Evolutionary conservation across 2,797 vertebrate genomes (phyloP), one percentile per base, ranked within the genome.

Genomic region (Xenentodon cancila): DNA sequence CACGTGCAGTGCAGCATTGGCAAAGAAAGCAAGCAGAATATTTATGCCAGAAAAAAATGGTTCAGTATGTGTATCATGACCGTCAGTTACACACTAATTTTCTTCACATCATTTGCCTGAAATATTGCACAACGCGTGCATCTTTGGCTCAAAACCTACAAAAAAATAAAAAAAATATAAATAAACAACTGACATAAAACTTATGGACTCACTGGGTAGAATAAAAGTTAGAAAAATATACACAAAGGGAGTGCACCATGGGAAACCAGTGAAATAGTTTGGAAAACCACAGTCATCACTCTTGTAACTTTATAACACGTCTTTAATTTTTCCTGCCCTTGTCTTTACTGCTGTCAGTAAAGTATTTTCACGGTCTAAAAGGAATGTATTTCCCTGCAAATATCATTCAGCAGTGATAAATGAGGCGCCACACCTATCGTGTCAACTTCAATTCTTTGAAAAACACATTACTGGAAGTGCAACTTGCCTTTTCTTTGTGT

Each of bases 321-420:
- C 25, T 40, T 40, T 40, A 15, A 40, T 47, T 47, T 25, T 50
- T 50, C 7, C 12, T 40, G 27, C 27, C 17, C 27, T 6, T 50
- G 37, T 34, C 9, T 44, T 54, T 25, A 59, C 44, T 59, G 34
- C 22, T n/a, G 32, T 57, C 54, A 49, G 5, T 46, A 49, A 64
- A 48, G 9, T n/a, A 9, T 30, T 27, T 63, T 50, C 46, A 51
- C n/a, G 27, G 59, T 51, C 16, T 44, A 32, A 51, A 52, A 61
- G 40, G 13, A 52, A 61, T 7, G 45, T 50, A n/a, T 53, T 44
- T 20, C 48, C 58, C n/a, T 50, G 34, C 9, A 45, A 44, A 12
- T 27, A 0, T 47, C 52, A 47, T 32, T 49, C 50, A 42, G 43
- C 17, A 17, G 17, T 11, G 37, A 42, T 27, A 15, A 45, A 45